Conservation (phyloP, 2,888 invertebrate genomes). For the Thereva unica region DNA sequence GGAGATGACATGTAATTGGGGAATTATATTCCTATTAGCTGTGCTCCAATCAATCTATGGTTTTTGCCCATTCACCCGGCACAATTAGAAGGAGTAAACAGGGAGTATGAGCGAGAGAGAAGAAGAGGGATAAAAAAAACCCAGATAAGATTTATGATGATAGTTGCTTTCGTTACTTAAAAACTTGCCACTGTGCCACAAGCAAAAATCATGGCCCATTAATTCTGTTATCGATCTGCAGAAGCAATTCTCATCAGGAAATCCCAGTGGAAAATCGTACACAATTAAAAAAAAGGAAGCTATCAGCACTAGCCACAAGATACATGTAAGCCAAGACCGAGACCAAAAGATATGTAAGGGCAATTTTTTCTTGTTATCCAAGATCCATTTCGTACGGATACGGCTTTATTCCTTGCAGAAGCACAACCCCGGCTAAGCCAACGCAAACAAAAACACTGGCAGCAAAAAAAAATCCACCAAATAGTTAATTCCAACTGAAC, state of each 20-base stretch:
- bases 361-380: conserved; percentile 30
- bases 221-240: conserved; percentile 29
- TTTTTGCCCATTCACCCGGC: no score
- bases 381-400: conserved; percentile 15
- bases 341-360: conserved; percentile 21
- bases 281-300: conserved; percentile 31
- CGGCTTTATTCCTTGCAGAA: conserved; percentile 1
- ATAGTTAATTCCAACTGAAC: conserved; percentile 32
- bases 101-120: neutral
- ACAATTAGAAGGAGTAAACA: neutral
- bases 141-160: conserved; percentile 23
- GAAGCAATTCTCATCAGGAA: conserved; percentile 32
- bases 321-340: conserved; percentile 14
- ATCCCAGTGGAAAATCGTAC: conserved; percentile 19
- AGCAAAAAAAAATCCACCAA: conserved; percentile 25
- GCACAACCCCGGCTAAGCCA: neutral
- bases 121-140: conserved; percentile 19
- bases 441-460: neutral
- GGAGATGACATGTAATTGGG: no score
- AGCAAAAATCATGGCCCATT: conserved; percentile 28
- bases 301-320: conserved; percentile 27
- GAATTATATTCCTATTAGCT: no score
- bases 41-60: no score
- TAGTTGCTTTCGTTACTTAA: conserved; percentile 6
- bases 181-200: conserved; percentile 5